A percentile compares a stretch with the other conserved stretches of the same genome.
These are phyloP conservation scores for Microtus montanus DNA, from an alignment of 2,113 vertebrate genomes.

Conservation along the genomic window DNA sequence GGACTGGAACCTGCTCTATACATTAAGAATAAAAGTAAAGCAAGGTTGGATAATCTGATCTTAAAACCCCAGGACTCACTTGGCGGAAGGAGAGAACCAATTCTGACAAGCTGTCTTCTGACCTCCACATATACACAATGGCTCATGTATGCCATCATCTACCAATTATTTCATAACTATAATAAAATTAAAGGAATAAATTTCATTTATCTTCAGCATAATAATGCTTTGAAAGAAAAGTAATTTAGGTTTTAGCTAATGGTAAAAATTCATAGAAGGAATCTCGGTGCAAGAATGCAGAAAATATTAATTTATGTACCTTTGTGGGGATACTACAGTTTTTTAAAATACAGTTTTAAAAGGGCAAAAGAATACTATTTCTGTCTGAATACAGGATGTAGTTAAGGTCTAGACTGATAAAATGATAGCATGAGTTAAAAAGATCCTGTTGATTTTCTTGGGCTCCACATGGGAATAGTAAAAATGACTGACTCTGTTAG, in stretches of 20 bases:
- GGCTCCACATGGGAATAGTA: rapidly evolving
- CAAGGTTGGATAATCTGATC: not conserved
- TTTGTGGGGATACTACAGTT: not conserved
- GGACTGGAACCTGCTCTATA: not conserved
- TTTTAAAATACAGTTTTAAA: not conserved
- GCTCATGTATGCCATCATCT: not conserved
- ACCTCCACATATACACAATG: not conserved
- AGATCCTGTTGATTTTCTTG: not conserved
- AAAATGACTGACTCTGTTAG: not conserved
- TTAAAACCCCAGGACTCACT: not conserved
- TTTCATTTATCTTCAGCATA: not conserved
- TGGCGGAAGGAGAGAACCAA: not conserved
- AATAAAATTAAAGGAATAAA: not conserved
- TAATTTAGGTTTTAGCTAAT: not conserved
- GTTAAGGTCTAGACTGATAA: not conserved
- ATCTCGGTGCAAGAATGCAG: not conserved
- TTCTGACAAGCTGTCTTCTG: not conserved
- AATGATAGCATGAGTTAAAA: too few species aligned
- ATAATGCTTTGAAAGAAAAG: constrained; percentile 19
- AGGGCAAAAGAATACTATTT: not conserved
- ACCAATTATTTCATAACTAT: not conserved
- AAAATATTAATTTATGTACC: not conserved
- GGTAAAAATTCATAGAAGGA: not conserved
- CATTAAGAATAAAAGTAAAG: not conserved
- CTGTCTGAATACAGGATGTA: not conserved